These are phyloP conservation scores for Hyla sarda DNA, from an alignment of 2,113 vertebrate species.

Conservation along the genomic window DNA sequence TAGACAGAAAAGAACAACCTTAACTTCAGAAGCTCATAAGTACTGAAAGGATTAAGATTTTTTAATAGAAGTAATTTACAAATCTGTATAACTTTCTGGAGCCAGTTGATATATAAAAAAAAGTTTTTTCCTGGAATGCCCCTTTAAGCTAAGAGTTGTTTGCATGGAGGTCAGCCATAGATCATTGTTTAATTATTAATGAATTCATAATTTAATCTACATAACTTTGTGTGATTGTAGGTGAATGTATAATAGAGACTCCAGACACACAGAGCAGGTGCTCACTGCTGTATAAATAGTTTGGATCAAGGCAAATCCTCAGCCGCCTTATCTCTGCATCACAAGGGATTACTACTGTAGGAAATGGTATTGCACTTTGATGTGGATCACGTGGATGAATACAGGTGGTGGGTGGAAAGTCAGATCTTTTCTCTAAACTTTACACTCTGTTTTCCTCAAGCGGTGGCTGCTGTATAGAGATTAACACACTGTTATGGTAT, in stretches of 20 bases:
- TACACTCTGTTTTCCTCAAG: not conserved
- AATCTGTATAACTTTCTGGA: too few relatives aligned
- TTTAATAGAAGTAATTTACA: too few relatives aligned
- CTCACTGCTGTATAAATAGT: slow-evolving; percentile 57
- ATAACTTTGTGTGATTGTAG: slow-evolving; percentile 21
- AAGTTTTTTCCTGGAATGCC: too few relatives aligned
- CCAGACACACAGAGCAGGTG: slow-evolving; percentile 31
- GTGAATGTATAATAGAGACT: not conserved
- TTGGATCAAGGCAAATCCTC: slow-evolving; percentile 56
- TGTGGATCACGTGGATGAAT: slow-evolving; percentile 22
- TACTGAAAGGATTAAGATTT: too few relatives aligned
- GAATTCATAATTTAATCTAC: not conserved
- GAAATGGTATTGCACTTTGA: slow-evolving; percentile 45
- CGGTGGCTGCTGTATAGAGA: not conserved
- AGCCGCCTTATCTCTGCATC: slow-evolving; percentile 46
- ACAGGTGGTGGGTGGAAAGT: slow-evolving; percentile 8
- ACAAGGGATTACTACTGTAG: slow-evolving; percentile 38
- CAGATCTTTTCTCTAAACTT: not conserved
- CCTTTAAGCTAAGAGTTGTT: not conserved
- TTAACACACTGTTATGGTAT: not conserved
- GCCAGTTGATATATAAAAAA: too few relatives aligned
- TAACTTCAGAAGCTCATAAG: too few relatives aligned
- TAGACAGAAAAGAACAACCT: too few relatives aligned
- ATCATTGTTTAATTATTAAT: not conserved
- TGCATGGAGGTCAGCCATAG: not conserved